Percentiles rank a stretch among this genome's conserved stretches.
phyloP scores from a whole-genome alignment of 2,797 vertebrate species.

The Sebastes vulpes region DNA sequence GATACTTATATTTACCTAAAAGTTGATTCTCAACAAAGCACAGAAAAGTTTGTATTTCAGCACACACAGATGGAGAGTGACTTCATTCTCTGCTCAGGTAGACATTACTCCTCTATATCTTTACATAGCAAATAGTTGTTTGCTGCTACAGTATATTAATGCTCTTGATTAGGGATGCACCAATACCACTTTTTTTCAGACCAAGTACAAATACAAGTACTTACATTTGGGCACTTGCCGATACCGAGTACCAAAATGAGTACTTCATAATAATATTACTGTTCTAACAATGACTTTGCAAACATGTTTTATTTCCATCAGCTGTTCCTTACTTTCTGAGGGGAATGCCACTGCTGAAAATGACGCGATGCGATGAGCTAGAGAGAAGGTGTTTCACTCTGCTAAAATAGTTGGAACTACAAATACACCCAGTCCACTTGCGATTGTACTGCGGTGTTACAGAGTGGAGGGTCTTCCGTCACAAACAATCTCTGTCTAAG shows the following conservation, averaged over 20 bases:
- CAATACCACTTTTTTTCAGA: too few species aligned
- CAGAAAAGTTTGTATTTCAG: accelerated
- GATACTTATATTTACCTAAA: not conserved
- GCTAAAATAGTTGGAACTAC: not conserved
- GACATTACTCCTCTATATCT: not conserved
- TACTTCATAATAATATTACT: too few species aligned
- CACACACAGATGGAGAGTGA: not conserved
- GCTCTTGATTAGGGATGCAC: not conserved
- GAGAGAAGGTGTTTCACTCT: not conserved
- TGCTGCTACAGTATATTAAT: not conserved
- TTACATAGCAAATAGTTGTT: not conserved
- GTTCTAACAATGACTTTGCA: too few species aligned
- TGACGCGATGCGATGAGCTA: not conserved
- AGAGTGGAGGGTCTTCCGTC: not conserved
- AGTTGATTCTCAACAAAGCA: not conserved
- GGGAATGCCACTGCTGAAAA: not conserved
- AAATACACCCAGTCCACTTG: not conserved
- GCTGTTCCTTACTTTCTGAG: too few species aligned
- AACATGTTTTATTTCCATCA: too few species aligned
- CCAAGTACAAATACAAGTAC: too few species aligned
- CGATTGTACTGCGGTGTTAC: not conserved
- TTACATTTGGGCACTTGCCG: too few species aligned
- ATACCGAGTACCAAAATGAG: too few species aligned
- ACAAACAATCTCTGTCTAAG: not conserved
- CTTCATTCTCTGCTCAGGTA: not conserved